phyloP scores from a whole-genome alignment of 2,888 invertebrate genomes.

The Drosophila flavopinicola region DNA sequence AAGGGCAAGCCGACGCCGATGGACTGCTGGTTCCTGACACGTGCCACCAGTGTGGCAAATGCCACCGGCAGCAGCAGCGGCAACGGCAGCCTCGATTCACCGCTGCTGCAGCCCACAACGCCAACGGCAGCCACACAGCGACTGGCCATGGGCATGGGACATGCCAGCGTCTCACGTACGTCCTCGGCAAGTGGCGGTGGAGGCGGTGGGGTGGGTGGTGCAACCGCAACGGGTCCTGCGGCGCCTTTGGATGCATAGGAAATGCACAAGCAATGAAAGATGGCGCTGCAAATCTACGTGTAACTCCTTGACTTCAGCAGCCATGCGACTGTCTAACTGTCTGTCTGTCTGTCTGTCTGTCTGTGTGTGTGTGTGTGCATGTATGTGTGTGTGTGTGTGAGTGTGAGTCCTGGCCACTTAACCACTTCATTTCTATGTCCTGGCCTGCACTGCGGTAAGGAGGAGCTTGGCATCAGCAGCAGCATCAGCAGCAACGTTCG shows the following conservation, averaged over 20 bases:
- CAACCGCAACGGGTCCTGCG: slow-evolving; percentile 39
- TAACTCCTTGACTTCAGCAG: slow-evolving; percentile 40
- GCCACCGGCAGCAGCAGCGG: slow-evolving; percentile 56
- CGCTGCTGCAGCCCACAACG: slow-evolving; percentile 67
- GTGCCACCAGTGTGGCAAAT: slow-evolving; percentile 68
- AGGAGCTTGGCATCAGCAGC: slow-evolving; percentile 30
- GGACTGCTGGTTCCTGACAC: slow-evolving; percentile 94
- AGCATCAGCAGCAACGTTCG: too few species aligned
- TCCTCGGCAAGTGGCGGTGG: slow-evolving; percentile 58
- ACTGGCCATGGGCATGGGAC: slow-evolving; percentile 47
- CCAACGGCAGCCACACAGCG: slow-evolving; percentile 59
- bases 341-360: slow-evolving; percentile 39
- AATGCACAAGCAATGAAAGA: slow-evolving; percentile 74
- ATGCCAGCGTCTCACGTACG: slow-evolving; percentile 72
- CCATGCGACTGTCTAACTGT: slow-evolving; percentile 40
- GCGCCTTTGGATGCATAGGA: slow-evolving; percentile 75
- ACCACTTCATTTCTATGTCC: slow-evolving; percentile 70
- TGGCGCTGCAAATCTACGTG: slow-evolving; percentile 43
- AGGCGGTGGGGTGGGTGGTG: slow-evolving; percentile 20
- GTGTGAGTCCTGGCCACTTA: slow-evolving; percentile 63
- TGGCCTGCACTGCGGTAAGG: slow-evolving; percentile 38
- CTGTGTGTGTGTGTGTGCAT: slow-evolving; percentile 10
- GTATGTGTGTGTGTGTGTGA: slow-evolving; percentile 5
- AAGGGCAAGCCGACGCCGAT: slow-evolving; percentile 97
- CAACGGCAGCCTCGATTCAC: slow-evolving; percentile 75